These are phyloP conservation scores for Epinephelus lanceolatus DNA, from an alignment of 2,113 vertebrate genomes.

Conservation along the genomic window DNA sequence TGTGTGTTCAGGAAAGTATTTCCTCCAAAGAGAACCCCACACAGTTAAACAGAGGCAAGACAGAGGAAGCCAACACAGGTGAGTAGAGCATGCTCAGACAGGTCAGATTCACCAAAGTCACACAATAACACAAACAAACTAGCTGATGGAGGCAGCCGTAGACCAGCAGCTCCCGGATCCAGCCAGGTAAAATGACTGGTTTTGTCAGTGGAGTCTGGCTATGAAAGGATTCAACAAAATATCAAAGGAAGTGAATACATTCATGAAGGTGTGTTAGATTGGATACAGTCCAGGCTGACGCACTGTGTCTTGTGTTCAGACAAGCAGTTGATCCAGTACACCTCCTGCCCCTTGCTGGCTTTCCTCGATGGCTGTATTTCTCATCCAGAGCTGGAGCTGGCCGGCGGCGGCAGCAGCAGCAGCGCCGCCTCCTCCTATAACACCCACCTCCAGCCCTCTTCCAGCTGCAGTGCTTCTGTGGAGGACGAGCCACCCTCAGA, in stretches of 20 bases:
- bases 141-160: too few species aligned
- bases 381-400: constrained; percentile 56
- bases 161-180: too few species aligned
- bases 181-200: too few species aligned
- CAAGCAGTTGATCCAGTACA: constrained; percentile 96
- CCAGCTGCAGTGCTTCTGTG: background rate
- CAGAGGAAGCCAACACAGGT: constrained; percentile 57
- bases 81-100: background rate
- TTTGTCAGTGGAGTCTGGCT: too few species aligned
- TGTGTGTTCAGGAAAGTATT: constrained; percentile 55
- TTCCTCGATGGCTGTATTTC: constrained; percentile 90
- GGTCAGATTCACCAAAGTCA: too few species aligned
- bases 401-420: background rate
- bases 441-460: constrained; percentile 4
- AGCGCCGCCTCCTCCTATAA: background rate
- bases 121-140: too few species aligned
- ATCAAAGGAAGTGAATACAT: background rate
- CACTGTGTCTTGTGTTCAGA: constrained; percentile 75
- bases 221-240: too few species aligned
- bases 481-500: constrained; percentile 81
- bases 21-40: constrained; percentile 52
- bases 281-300: background rate
- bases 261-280: too few species aligned
- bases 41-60: constrained; percentile 18
- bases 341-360: constrained; percentile 91